Evolutionary conservation across 2,888 invertebrate species (phyloP).

Genomic region (Helicoverpa assulta): DNA sequence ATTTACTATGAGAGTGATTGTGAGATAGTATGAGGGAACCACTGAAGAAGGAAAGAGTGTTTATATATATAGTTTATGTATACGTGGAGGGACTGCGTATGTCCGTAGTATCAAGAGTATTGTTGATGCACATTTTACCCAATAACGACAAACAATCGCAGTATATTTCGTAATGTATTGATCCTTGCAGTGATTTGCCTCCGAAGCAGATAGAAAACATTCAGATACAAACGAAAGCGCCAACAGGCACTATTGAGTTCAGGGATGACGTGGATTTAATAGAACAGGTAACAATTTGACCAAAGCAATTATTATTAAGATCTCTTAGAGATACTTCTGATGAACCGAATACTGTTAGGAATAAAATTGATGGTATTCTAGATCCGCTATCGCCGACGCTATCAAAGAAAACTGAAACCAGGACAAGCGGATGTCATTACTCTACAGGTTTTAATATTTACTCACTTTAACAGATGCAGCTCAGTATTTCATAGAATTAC

Average conservation of each 20-base stretch:
- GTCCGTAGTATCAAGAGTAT: no score
- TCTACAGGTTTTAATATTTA: constrained; percentile 75
- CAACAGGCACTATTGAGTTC: constrained; percentile 85
- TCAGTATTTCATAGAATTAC: neutral
- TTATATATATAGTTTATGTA: no score
- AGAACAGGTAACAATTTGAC: constrained; percentile 82
- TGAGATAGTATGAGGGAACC: no score
- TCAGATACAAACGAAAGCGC: constrained; percentile 77
- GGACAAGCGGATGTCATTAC: constrained; percentile 90
- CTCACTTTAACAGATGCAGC: neutral
- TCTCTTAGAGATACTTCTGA: no score
- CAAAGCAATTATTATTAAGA: neutral
- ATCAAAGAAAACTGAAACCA: constrained; percentile 89
- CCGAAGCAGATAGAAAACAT: constrained; percentile 75
- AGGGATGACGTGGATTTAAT: constrained; percentile 88
- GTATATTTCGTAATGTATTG: neutral
- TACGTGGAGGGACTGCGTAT: no score
- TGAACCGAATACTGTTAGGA: no score
- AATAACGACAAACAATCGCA: neutral
- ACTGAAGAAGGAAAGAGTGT: no score
- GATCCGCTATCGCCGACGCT: constrained; percentile 90
- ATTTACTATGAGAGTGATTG: no score
- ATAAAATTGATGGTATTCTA: constrained; percentile 67
- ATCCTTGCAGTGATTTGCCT: constrained; percentile 75
- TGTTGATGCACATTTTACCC: no score